A percentile compares a stretch with the other conserved stretches of the same genome.
These are phyloP conservation scores for Sarcophaga peregrina DNA, from an alignment of 1,140 invertebrate species.

Conservation along the genomic window DNA sequence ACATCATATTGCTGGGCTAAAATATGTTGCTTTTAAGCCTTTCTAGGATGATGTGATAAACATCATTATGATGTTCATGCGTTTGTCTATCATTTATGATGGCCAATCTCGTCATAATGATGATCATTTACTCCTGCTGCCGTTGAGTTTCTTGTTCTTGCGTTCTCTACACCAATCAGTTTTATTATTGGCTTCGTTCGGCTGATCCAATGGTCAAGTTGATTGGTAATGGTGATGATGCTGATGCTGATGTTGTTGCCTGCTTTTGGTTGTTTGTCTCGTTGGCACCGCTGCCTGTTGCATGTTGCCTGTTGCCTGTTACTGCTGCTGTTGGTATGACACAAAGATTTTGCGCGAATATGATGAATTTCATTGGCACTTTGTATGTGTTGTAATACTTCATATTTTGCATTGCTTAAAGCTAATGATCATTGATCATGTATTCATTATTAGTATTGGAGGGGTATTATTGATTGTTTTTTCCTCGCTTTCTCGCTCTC, in stretches of 20 bases:
- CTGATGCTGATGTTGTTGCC: background rate
- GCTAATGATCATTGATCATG: constrained; percentile 39
- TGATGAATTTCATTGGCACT: constrained; percentile 39
- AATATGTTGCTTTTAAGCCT: background rate
- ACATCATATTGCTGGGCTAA: background rate
- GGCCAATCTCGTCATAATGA: background rate
- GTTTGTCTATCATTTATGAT: background rate
- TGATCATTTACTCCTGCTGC: background rate
- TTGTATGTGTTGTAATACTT: constrained; percentile 32
- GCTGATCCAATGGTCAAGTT: background rate
- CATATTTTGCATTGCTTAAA: constrained; percentile 35
- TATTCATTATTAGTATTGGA: constrained; percentile 16
- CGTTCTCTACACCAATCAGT: background rate
- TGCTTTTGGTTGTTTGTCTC: background rate
- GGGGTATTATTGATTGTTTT: constrained; percentile 33
- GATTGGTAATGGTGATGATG: background rate
- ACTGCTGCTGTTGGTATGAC: constrained; percentile 11
- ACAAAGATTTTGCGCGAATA: constrained; percentile 31
- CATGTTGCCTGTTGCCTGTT: background rate
- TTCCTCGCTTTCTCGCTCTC: background rate
- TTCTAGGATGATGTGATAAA: background rate
- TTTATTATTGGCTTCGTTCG: too few species aligned
- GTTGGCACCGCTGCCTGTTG: too few species aligned
- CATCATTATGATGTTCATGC: constrained; percentile 14
- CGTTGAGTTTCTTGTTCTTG: background rate